phyloP scores from a whole-genome alignment of 2,888 invertebrate genomes.

The Oscheius sp. region DNA sequence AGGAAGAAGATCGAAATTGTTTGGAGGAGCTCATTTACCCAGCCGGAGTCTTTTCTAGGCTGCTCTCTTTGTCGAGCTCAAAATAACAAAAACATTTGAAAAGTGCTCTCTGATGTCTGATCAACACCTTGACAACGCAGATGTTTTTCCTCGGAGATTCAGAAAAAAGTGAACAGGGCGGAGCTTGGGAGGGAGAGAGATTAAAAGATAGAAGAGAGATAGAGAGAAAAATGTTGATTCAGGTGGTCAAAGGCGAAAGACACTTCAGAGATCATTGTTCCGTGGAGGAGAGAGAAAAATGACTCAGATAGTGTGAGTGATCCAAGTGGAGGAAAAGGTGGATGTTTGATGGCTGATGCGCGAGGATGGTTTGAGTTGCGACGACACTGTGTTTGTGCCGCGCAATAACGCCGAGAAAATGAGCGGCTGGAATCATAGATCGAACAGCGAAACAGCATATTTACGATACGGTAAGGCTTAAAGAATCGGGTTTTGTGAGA shows the following conservation, averaged over 20 bases:
- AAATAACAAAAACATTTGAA: no score
- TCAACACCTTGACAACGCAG: no score
- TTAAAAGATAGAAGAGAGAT: no score
- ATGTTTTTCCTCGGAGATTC: no score
- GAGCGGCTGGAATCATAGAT: slow-evolving; percentile 22
- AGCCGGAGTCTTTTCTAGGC: no score
- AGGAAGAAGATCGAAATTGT: no score
- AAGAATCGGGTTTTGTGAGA: not conserved
- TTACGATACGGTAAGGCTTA: not conserved
- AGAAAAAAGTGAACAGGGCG: not conserved
- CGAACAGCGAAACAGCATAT: slow-evolving; percentile 22
- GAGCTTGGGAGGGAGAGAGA: not conserved
- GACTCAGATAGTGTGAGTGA: not conserved
- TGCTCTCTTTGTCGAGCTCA: no score
- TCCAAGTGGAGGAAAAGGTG: not conserved
- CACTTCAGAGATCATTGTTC: not conserved
- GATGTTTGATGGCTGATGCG: slow-evolving; percentile 21
- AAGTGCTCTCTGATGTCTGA: no score
- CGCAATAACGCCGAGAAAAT: slow-evolving; percentile 15
- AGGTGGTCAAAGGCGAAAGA: not conserved
- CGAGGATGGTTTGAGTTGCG: slow-evolving; percentile 9
- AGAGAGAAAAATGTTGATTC: not conserved
- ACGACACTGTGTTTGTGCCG: slow-evolving; percentile 14
- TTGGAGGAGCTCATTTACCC: no score
- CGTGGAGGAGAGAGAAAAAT: not conserved